These are phyloP conservation scores for Steinernema feltiae DNA, from an alignment of 1,140 invertebrate species.

Conservation along the genomic window DNA sequence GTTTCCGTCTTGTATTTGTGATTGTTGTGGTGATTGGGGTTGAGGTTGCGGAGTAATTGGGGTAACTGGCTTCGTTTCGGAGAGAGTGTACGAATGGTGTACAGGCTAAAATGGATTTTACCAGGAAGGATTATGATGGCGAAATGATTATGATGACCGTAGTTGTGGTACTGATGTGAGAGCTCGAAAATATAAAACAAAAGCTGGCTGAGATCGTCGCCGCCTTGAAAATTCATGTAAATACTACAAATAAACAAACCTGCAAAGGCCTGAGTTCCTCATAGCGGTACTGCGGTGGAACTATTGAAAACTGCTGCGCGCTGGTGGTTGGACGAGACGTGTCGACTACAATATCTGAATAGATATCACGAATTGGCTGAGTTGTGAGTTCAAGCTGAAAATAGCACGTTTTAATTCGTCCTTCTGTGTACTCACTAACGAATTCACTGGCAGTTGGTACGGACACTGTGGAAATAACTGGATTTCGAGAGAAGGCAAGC, in stretches of 20 bases:
- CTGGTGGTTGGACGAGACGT: neutral
- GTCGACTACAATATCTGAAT: neutral
- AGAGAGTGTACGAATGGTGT: neutral
- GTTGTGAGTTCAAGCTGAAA: neutral
- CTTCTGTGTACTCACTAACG: neutral
- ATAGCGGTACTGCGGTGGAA: no score
- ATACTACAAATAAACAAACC: no score
- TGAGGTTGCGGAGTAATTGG: neutral
- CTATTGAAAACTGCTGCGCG: neutral
- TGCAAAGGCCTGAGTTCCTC: no score
- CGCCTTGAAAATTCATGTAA: no score
- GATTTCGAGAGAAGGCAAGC: conserved; percentile 1
- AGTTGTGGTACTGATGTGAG: no score
- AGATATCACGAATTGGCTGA: neutral
- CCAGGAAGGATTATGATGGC: no score
- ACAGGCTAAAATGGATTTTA: no score
- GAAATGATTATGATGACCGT: no score
- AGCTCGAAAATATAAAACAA: no score
- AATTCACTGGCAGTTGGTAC: neutral
- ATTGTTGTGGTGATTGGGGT: no score
- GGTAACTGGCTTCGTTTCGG: neutral
- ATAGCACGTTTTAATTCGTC: neutral
- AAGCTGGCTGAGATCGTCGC: no score
- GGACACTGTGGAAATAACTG: conserved; percentile 7
- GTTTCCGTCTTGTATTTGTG: no score